These are phyloP conservation scores for Rutilus rutilus DNA, from an alignment of 2,113 vertebrate genomes.

Conservation along the genomic window DNA sequence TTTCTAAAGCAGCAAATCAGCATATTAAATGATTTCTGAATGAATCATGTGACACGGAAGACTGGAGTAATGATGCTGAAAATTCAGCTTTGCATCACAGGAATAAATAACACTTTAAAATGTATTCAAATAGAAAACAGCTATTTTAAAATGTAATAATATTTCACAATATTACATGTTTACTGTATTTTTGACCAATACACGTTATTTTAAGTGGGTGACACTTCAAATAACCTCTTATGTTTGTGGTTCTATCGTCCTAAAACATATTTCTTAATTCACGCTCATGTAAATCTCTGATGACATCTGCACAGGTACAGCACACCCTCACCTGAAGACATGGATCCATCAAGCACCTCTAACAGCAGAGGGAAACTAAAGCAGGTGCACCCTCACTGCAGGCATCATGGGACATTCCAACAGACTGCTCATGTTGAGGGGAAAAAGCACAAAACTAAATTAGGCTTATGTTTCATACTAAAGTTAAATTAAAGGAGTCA, in stretches of 20 bases:
- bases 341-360: constrained; percentile 72
- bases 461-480: no score
- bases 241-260: no score
- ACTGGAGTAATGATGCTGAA: no score
- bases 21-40: no score
- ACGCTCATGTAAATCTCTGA: not conserved
- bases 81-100: no score
- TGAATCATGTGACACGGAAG: no score
- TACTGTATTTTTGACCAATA: not conserved
- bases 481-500: no score
- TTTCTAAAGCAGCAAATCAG: no score
- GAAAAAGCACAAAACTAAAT: not conserved
- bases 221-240: no score
- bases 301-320: constrained; percentile 79
- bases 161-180: not conserved
- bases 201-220: no score
- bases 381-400: constrained; percentile 75
- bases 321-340: constrained; percentile 78
- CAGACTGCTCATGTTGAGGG: not conserved
- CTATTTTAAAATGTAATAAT: not conserved
- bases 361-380: constrained; percentile 68
- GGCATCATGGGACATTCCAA: not conserved
- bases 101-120: not conserved
- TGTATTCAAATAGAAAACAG: not conserved
- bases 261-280: not conserved